Conservation (phyloP, 2,113 vertebrate species). For the Dicerorhinus sumatrensis region DNA sequence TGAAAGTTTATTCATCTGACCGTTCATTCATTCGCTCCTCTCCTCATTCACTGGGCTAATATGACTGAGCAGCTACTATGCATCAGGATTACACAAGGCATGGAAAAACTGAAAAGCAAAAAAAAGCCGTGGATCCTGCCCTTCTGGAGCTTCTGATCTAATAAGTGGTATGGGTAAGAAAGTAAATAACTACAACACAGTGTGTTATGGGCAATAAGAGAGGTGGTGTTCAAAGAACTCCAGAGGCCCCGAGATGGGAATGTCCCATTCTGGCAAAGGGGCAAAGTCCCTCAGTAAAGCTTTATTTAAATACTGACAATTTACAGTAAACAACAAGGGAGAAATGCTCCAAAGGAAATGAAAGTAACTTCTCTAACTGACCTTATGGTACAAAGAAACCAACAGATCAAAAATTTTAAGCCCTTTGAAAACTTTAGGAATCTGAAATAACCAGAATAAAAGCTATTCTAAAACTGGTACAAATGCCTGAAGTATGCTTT, state of each 20-base stretch:
- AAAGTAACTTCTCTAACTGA: neutral
- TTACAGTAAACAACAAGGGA: conserved; percentile 5
- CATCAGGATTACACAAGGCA: neutral
- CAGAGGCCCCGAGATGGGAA: neutral
- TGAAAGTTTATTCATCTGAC: neutral
- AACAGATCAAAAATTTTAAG: neutral
- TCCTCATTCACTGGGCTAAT: neutral
- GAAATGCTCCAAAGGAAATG: conserved; percentile 17
- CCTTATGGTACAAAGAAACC: neutral
- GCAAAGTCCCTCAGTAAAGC: neutral
- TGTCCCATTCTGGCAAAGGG: neutral
- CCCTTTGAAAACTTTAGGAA: conserved; percentile 24
- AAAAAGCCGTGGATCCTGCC: neutral
- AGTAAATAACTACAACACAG: neutral
- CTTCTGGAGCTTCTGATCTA: neutral
- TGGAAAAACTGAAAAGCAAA: neutral
- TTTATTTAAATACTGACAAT: conserved; percentile 37
- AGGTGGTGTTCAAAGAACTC: neutral
- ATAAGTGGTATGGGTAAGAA: neutral
- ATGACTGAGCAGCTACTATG: neutral
- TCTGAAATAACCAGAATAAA: conserved; percentile 37
- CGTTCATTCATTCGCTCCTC: neutral
- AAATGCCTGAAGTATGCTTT: neutral
- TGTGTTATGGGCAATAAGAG: neutral
- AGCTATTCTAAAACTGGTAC: neutral